phyloP scores from a whole-genome alignment of 2,113 vertebrate species.

The Sprattus sprattus region DNA sequence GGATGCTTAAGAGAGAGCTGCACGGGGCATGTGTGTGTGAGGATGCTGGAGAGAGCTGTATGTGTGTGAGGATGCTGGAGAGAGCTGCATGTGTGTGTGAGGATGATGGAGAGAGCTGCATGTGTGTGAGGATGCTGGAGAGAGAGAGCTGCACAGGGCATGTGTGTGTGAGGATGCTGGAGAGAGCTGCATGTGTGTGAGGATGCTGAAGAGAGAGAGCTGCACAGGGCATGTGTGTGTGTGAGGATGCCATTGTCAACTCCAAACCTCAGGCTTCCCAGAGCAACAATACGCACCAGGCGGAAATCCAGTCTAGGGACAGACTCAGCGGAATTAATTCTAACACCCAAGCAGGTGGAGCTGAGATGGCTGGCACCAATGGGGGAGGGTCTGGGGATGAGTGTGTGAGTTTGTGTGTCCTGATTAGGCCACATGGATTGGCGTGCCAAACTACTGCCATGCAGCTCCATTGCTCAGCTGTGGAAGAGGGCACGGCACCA shows the following conservation, averaged over 20 bases:
- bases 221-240: slow-evolving; percentile 34
- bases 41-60: no score
- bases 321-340: slow-evolving; percentile 66
- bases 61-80: no score
- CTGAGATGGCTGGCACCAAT: slow-evolving; percentile 57
- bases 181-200: no score
- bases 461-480: slow-evolving; percentile 55
- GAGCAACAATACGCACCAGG: slow-evolving; percentile 50
- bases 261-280: slow-evolving; percentile 54
- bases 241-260: slow-evolving; percentile 52
- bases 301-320: slow-evolving; percentile 54
- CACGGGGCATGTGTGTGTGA: slow-evolving; percentile 37
- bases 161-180: no score
- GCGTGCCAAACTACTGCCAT: slow-evolving; percentile 51
- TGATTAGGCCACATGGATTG: slow-evolving; percentile 56
- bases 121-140: no score
- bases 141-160: neutral
- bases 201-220: neutral
- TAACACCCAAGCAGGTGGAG: slow-evolving; percentile 71
- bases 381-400: slow-evolving; percentile 32
- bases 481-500: slow-evolving; percentile 45
- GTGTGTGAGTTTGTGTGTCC: neutral
- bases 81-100: no score
- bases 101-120: no score
- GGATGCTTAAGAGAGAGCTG: neutral